Base-by-base conservation (phyloP, 2,888 invertebrate genomes). In the Bruchidius siliquastri region DNA sequence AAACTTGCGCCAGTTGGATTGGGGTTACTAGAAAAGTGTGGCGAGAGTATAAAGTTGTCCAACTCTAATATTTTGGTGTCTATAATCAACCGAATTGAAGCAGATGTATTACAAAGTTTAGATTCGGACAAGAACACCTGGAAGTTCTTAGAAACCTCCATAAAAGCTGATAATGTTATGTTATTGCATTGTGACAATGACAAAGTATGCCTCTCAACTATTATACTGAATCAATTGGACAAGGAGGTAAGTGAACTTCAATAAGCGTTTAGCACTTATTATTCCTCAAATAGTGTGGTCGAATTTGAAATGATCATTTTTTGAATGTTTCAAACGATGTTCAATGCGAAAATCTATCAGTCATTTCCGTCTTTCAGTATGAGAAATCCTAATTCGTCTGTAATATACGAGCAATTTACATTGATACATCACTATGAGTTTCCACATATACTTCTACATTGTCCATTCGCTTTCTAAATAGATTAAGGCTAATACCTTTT, bases 111-210 rank as follows among this genome's bases (percentile, higher is more conserved):
- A 0, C 74, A 75, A 6, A 71, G 77, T 71, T 70, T 85, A 3
- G 77, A 78, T 8, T 21, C 80, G 21, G 73, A 79, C 8, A 75
- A 87, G 13, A 82, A 84, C 21, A 88, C 91, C 0, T 93, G 91
- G 91, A 83, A 87, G 26, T 88, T 92, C 1, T 88, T 94, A 72
- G 87, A 88, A 79, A 82, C 83, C 0, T 87, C 88, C 2, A 85
- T 93, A 71, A 88, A 87, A 72, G 88, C 89, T 74, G 88, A 91
- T 75, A 87, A 88, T 72, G 87, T 77, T 0, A 20, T 75, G 6
- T 67, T 78, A 22, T 67, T 72, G 18, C 73, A 76, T 21, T 72
- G 77, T 18, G 72, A 30, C n/a, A 68, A 71, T 2, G 75, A 78
- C n/a, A 72, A 76, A 72, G 71, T 75, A 18, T 74, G 75, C n/a